Conservation (phyloP, 2,797 vertebrate species). For the Acomys russatus region DNA sequence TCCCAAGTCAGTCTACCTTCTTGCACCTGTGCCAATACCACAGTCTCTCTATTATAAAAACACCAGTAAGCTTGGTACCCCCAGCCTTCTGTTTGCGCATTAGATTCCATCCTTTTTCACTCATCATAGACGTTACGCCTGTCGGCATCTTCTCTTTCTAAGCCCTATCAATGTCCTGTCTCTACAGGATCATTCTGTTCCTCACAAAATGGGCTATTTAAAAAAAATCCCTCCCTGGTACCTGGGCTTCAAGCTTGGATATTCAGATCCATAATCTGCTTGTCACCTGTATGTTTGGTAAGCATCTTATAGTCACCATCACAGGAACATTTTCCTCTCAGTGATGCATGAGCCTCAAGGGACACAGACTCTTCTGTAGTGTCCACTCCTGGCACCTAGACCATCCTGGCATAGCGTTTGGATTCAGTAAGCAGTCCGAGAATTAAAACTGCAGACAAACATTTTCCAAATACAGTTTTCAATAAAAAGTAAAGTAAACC, state of each 20-base stretch:
- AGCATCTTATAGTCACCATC: background rate
- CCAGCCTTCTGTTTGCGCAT: background rate
- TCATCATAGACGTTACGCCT: background rate
- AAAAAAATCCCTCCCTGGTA: background rate
- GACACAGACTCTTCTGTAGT: rapidly evolving
- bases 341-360: background rate
- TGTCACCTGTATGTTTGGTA: background rate
- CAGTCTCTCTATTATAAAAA: background rate
- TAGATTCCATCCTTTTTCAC: background rate
- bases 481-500: background rate
- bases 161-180: background rate
- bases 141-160: background rate
- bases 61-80: background rate
- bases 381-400: background rate
- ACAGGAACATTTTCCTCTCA: background rate
- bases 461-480: background rate
- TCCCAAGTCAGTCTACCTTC: background rate
- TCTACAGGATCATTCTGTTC: background rate
- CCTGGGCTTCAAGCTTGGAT: background rate
- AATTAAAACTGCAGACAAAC: background rate
- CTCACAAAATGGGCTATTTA: background rate
- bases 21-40: background rate
- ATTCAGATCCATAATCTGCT: background rate
- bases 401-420: background rate
- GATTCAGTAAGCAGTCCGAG: background rate